Evolutionary conservation across 2,797 vertebrate genomes (phyloP), one percentile per base, ranked within the genome.

Genomic region (Falco novaeseelandiae): DNA sequence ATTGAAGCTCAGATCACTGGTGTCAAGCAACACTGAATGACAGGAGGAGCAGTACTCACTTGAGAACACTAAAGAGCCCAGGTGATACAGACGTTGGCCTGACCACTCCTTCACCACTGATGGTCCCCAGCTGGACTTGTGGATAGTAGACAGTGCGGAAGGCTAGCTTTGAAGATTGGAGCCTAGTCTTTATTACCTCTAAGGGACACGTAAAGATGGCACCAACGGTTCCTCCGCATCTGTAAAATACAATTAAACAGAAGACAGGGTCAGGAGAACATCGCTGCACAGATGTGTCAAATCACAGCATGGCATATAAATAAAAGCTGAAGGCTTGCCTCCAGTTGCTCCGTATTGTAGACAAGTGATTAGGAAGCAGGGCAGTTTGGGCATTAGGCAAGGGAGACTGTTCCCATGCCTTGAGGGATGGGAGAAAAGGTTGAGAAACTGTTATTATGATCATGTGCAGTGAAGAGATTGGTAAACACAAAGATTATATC

Each of bases 191-290:
- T 90, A 99, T 98, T 89, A 99, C 99, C 97, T 99, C 99, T 49
- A 99, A 98, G 11, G 99, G 99, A 90, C 99, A 99, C 0, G 99
- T 99, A 90, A 99, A 98, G 67, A 99, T 99, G 97, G 99, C 99
- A 87, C 99, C 99, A 87, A 99, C 98, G 0, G 99, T 99, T 92
- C 99, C 99, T 85, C 99, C 99, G 44, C 99, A 99, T 96, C 99
- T 99, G 98, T 4, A 96, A 91, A 67, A 82, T 0, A 82, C 36
- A 91, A 73, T 30, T 8, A 57, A 80, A 87, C 8, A 96, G 55
- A 59, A 36, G 66, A 65, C 26, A 78, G 40, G 8, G 3, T 92
- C 29, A 96, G 93, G 57, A 73, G 66, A 48, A 34, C 6, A 7
- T 1, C 26, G 44, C 42, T 40, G 49, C 67, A 71, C 14, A 20